Evolutionary conservation across 2,113 vertebrate genomes (phyloP), one percentile per base, ranked within the genome.

Genomic region (Plestiodon gilberti): DNA sequence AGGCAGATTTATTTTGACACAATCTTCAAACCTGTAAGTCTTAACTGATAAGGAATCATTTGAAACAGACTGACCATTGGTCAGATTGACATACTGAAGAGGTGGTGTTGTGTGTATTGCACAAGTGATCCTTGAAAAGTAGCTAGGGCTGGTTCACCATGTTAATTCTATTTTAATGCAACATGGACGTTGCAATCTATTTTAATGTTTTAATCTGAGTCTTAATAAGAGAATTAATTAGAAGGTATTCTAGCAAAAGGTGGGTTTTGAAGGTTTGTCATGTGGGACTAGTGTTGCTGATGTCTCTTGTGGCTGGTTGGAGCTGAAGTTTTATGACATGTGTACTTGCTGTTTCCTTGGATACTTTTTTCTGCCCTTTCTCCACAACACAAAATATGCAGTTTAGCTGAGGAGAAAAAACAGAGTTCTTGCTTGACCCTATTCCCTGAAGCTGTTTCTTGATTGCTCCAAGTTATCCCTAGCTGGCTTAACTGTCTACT

Each of bases 401-500:
- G 28, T 64, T 73, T 73, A 61, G n/a, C 65, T n/a, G 20, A 73
- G 84, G 35, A 86, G 22, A 52, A 20, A 61, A 23, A 80, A 62
- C 10, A 88, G 18, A 74, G 33, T 77, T 83, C 79, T 84, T 28
- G 28, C 79, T 84, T 28, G 28, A 73, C 73, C 11, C 62, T 89
- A 28, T 38, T 43, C 88, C 52, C 62, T 76, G 70, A 81, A 62
- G 75, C 38, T 88, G 0, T 87, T 87, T 85, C 80, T 81, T 83
- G 30, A 59, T 15, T 40, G 76, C 18, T 0, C 0, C 2, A 86
- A 0, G 0, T 17, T 82, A 71, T 73, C 48, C 35, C 33, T 57
- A 9, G 1, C 30, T 83, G 59, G 67, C 52, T 43, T 61, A 59
- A 43, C 6, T 43, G 33, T 40, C 81, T 59, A 10, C 38, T 25